Evolutionary conservation across 1,140 invertebrate species (phyloP).

Genomic region (Drosophila tani): DNA sequence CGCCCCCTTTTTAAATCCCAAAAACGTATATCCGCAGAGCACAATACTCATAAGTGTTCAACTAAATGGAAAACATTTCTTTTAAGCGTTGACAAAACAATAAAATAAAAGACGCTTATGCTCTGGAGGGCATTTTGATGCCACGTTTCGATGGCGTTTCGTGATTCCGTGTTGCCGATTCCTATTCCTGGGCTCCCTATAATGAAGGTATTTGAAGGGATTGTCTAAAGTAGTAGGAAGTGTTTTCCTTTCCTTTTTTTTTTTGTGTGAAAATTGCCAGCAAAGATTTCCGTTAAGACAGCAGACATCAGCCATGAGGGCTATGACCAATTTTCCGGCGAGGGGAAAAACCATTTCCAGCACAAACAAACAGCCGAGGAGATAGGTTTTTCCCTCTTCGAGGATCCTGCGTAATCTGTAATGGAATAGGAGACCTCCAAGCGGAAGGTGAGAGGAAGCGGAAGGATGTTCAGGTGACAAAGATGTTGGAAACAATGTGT

Average conservation of each 20-base stretch:
- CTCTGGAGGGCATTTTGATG: conserved; percentile 59
- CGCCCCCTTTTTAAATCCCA: conserved; percentile 41
- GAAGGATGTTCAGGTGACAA: conserved; percentile 61
- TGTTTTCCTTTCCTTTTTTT: conserved; percentile 12
- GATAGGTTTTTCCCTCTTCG: conserved; percentile 46
- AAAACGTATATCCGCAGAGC: conserved; percentile 71
- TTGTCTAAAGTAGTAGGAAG: conserved; percentile 58
- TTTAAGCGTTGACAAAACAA: conserved; percentile 82
- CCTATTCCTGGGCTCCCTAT: conserved; percentile 41
- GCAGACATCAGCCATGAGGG: conserved; percentile 10
- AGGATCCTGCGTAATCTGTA: conserved; percentile 36
- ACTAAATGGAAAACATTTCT: conserved; percentile 83
- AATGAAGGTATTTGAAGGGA: conserved; percentile 75
- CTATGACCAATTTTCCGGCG: conserved; percentile 55
- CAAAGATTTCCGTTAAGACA: conserved; percentile 71
- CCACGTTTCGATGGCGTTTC: conserved; percentile 56
- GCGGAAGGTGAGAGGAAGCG: conserved; percentile 31
- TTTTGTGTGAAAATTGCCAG: conserved; percentile 63
- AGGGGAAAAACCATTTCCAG: conserved; percentile 51
- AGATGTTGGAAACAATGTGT: conserved; percentile 35
- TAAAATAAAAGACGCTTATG: conserved; percentile 79
- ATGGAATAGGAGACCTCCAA: conserved; percentile 32
- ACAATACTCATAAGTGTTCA: conserved; percentile 80
- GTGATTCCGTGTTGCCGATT: conserved; percentile 45
- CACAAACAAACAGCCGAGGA: conserved; percentile 52